Conservation (phyloP, 2,113 vertebrate genomes). For the Labeo catla region DNA sequence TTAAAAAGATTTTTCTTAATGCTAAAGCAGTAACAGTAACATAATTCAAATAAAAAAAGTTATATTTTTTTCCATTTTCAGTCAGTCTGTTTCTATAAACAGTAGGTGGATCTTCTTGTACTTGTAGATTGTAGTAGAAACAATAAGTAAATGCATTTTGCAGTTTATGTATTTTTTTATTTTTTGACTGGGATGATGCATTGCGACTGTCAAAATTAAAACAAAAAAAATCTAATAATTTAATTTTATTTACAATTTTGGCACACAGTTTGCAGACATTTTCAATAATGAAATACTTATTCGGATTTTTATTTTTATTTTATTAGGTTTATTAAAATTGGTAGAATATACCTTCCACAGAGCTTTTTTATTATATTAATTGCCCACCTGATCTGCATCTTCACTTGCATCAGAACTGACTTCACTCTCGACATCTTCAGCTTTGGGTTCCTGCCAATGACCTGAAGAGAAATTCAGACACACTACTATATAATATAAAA, state of each 20-base stretch:
- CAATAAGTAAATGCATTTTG: not conserved
- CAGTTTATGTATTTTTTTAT: no score
- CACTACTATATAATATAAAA: not conserved
- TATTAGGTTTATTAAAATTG: not conserved
- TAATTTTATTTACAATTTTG: not conserved
- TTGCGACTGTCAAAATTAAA: not conserved
- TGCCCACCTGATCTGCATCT: slow-evolving; percentile 65
- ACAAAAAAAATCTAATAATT: no score
- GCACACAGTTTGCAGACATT: not conserved
- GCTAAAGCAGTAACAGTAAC: not conserved
- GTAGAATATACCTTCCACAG: not conserved
- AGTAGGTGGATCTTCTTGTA: not conserved
- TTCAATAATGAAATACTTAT: not conserved
- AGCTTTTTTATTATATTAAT: not conserved
- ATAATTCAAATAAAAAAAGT: not conserved
- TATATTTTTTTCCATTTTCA: not conserved
- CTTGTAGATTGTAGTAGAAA: not conserved
- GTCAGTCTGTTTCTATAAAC: not conserved
- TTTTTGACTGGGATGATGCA: not conserved
- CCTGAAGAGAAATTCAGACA: slow-evolving; percentile 8
- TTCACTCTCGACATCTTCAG: slow-evolving; percentile 35
- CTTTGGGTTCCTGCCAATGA: not conserved
- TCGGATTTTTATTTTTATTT: not conserved
- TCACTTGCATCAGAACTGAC: slow-evolving; percentile 43
- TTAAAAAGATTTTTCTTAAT: not conserved